A percentile compares a stretch with the other conserved stretches of the same genome.
Evolutionary conservation across 2,113 vertebrate species (phyloP).

Genomic region (Carassius gibelio): DNA sequence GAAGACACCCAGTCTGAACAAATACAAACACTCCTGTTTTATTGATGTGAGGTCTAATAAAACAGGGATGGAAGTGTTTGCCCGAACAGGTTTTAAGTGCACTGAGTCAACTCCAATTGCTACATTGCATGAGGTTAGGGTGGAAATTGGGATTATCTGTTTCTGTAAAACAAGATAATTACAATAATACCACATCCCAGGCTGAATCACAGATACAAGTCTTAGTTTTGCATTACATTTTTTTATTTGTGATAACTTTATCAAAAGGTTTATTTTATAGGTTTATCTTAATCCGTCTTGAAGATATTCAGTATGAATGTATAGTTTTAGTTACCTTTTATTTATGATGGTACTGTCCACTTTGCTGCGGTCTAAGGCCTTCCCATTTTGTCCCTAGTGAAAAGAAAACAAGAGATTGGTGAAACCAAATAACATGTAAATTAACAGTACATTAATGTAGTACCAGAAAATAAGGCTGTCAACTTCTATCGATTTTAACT

Average conservation of each 20-base stretch:
- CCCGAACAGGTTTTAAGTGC: background rate
- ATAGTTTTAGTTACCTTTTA: conserved; percentile 44
- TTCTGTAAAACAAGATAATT: background rate
- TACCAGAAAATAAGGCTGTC: background rate
- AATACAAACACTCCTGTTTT: conserved; percentile 13
- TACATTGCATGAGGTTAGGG: background rate
- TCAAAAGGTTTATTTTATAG: background rate
- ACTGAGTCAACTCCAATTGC: background rate
- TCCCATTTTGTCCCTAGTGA: conserved; percentile 49
- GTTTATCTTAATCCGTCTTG: background rate
- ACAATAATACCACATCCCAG: background rate
- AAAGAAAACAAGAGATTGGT: background rate
- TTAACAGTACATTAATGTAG: background rate
- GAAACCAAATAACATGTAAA: background rate
- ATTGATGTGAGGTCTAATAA: background rate
- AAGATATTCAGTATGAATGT: background rate
- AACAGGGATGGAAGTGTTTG: background rate
- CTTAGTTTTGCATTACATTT: background rate
- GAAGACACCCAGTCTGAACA: conserved; percentile 10
- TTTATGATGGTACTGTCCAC: background rate
- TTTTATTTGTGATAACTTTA: background rate
- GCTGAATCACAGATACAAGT: background rate
- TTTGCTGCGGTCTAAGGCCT: background rate
- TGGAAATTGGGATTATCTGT: conserved; percentile 4
- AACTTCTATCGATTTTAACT: background rate